Evolutionary conservation across 2,113 vertebrate species (phyloP), one percentile per base, ranked within the genome.

Genomic region (Phycodurus eques): DNA sequence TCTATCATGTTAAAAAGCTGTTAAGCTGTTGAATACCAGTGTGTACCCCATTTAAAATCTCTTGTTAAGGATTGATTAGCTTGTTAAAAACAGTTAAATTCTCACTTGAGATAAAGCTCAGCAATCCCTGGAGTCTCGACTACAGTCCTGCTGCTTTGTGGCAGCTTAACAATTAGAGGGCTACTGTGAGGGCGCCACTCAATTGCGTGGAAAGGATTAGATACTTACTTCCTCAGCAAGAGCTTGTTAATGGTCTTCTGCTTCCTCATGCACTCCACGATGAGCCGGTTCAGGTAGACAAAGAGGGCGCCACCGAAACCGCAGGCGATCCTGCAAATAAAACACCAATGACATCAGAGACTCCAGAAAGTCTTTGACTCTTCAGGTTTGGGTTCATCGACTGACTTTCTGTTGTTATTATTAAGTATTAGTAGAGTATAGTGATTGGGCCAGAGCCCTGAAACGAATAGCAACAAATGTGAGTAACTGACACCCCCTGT

Each of bases 171-270:
- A 61, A 61, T 61, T 61, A 61, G 14, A 35, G 31, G 59, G 14
- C 31, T 61, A 7, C 14, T 61, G 31, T 60, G 31, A 27, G 43
- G 64, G 44, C 9, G 64, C 15, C 64, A 31, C 13, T 22, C 64
- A 47, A 66, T 66, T 66, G 43, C 13, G 20, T 44, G 35, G 22
- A 46, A 66, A 9, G 19, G 27, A 13, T 66, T 49, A 78, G 71
- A 83, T 79, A 93, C 96, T 94, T 87, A 99, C 98, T 99, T 99
- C 87, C 95, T 96, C 91, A 99, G 94, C 73, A 99, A 90, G 85
- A 98, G 97, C 85, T 96, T 98, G 87, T 97, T 98, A 80, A 99
- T 98, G 56, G 95, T 93, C 87, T 98, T 99, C 87, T 98, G 96
- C 70, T 97, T 98, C 80, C 98, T 94, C 94, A 99, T 99, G 86